Percentiles rank a stretch among this genome's conserved stretches.
phyloP scores from a whole-genome alignment of 2,113 vertebrate species.

The Chinchilla lanigera region DNA sequence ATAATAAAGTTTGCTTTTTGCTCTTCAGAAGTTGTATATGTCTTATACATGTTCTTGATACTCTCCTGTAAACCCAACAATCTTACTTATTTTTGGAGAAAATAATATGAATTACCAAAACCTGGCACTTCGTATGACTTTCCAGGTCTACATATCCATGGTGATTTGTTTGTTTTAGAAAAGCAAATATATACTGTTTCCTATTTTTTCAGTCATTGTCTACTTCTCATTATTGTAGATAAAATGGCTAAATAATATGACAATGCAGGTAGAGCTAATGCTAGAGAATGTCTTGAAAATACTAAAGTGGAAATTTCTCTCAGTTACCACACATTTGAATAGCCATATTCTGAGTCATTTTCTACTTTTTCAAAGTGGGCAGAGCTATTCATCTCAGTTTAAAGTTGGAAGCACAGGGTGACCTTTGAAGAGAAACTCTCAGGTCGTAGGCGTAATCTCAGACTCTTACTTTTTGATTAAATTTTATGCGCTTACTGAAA shows the following conservation, averaged over 20 bases:
- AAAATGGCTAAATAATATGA: slow-evolving; percentile 11
- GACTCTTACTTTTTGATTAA: slow-evolving; percentile 65
- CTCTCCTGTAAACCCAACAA: slow-evolving; percentile 56
- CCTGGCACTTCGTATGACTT: slow-evolving; percentile 26
- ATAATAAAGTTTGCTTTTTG: slow-evolving; percentile 55
- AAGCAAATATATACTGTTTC: slow-evolving; percentile 44
- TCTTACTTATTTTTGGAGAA: slow-evolving; percentile 58
- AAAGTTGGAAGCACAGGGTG: slow-evolving; percentile 73
- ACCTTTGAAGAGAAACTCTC: slow-evolving; percentile 79
- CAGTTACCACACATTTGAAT: slow-evolving; percentile 72
- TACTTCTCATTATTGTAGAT: slow-evolving; percentile 61
- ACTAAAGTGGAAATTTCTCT: slow-evolving; percentile 74
- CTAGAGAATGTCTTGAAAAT: slow-evolving; percentile 77
- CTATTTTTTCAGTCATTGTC: neutral
- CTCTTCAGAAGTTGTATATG: slow-evolving; percentile 68
- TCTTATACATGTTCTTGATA: slow-evolving; percentile 62
- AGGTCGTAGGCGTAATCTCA: slow-evolving; percentile 67
- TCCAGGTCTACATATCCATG: neutral
- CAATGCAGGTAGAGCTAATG: slow-evolving; percentile 62
- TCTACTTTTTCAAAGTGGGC: slow-evolving; percentile 76
- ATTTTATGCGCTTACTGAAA: slow-evolving; percentile 61
- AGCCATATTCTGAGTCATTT: slow-evolving; percentile 75
- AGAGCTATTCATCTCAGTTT: slow-evolving; percentile 70
- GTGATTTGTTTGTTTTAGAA: slow-evolving; percentile 47
- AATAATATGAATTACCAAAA: neutral